phyloP scores from a whole-genome alignment of 2,113 vertebrate species.

The Anseranas semipalmata region DNA sequence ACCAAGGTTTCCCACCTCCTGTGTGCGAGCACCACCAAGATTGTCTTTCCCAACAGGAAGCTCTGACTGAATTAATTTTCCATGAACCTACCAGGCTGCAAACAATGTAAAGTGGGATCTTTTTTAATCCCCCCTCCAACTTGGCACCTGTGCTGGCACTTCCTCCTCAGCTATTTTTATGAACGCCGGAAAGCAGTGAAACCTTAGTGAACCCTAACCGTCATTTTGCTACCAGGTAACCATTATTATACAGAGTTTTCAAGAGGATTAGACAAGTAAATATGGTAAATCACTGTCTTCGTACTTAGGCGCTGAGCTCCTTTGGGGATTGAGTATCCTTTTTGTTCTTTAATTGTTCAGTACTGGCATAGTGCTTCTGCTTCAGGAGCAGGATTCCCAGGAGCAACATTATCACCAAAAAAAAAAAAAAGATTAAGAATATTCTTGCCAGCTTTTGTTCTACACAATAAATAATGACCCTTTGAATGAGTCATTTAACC shows the following conservation, averaged over 20 bases:
- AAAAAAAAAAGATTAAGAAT: background rate
- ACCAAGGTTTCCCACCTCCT: background rate
- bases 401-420: background rate
- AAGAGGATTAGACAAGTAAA: background rate
- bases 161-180: background rate
- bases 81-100: background rate
- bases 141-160: background rate
- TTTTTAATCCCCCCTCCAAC: background rate
- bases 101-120: background rate
- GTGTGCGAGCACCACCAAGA: background rate
- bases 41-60: background rate
- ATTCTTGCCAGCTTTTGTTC: constrained; percentile 28
- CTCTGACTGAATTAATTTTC: background rate
- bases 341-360: background rate
- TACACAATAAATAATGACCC: background rate
- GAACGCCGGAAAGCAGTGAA: background rate
- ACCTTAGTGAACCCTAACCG: background rate
- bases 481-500: constrained; percentile 1
- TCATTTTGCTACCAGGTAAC: background rate
- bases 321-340: background rate
- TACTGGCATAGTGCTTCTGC: background rate
- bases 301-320: background rate
- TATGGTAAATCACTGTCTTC: background rate
- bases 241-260: background rate
- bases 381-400: background rate